phyloP scores from a whole-genome alignment of 2,113 vertebrate species.

The Rhagologus leucostigma region DNA sequence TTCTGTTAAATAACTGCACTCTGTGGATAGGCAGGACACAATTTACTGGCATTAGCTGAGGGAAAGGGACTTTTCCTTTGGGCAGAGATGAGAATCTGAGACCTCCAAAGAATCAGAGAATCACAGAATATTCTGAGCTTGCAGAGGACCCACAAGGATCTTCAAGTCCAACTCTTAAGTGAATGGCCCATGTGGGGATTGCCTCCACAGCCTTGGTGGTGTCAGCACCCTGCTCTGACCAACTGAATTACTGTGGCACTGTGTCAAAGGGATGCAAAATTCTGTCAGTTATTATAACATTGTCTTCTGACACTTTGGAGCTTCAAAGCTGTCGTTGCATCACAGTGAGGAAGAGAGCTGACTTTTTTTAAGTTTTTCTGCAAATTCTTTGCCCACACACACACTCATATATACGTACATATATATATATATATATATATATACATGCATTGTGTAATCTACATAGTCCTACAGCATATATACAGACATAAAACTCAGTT shows the following conservation, averaged over 20 bases:
- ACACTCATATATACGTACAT: too few species aligned
- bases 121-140: not conserved
- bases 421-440: not conserved
- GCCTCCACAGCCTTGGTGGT: too few species aligned
- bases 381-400: not conserved
- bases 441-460: rapidly evolving
- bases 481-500: not conserved
- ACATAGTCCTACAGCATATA: not conserved
- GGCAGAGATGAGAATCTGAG: not conserved
- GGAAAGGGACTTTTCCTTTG: not conserved
- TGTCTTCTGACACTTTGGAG: not conserved
- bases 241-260: too few species aligned
- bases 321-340: not conserved
- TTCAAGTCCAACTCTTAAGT: rapidly evolving
- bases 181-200: not conserved
- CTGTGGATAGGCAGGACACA: not conserved
- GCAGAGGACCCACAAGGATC: not conserved
- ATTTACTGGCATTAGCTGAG: not conserved
- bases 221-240: not conserved
- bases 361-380: too few species aligned
- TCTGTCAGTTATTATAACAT: not conserved
- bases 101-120: not conserved
- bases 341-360: not conserved
- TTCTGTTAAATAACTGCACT: not conserved
- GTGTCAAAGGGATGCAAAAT: not conserved